Conservation (phyloP, 2,113 vertebrate species). For the Oxyura jamaicensis region DNA sequence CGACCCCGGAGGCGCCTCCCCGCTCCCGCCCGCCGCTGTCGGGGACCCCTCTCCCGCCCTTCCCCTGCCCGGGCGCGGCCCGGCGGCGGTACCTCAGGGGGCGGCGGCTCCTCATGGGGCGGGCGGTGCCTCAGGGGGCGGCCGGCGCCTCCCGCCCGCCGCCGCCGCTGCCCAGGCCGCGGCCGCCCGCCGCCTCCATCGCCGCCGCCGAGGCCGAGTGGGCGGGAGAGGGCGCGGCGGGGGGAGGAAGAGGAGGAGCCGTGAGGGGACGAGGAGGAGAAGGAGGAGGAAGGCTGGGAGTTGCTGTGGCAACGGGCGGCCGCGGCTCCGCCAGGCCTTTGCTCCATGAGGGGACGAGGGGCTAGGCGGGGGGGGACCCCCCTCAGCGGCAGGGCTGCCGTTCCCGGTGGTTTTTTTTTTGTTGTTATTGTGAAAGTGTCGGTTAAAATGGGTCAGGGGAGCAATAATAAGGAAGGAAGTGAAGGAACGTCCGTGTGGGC, state of each 20-base stretch:
- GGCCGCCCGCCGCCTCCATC: background rate
- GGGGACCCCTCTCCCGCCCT: too few species aligned
- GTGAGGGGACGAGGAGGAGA: background rate
- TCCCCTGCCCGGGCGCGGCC: too few species aligned
- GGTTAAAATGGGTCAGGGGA: background rate
- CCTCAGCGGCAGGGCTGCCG: background rate
- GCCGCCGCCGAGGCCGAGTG: background rate
- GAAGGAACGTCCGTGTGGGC: background rate
- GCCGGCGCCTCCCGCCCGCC: too few species aligned
- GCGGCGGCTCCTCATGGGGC: too few species aligned
- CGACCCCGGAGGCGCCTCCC: too few species aligned
- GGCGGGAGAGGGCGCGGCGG: background rate
- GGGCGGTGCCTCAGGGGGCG: too few species aligned
- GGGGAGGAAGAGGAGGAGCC: slow-evolving; percentile 54
- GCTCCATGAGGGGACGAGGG: background rate
- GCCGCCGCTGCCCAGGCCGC: background rate
- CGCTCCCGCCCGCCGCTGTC: too few species aligned
- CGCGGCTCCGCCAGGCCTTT: background rate
- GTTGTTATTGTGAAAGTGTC: background rate
- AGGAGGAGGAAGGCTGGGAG: slow-evolving; percentile 5
- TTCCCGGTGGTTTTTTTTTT: background rate
- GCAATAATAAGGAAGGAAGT: background rate
- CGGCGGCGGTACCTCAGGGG: too few species aligned
- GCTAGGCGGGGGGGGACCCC: background rate
- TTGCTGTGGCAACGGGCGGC: background rate